Evolutionary conservation across 2,888 invertebrate species (phyloP), one percentile per base, ranked within the genome.

Genomic region (Chromoteleia sp.): DNA sequence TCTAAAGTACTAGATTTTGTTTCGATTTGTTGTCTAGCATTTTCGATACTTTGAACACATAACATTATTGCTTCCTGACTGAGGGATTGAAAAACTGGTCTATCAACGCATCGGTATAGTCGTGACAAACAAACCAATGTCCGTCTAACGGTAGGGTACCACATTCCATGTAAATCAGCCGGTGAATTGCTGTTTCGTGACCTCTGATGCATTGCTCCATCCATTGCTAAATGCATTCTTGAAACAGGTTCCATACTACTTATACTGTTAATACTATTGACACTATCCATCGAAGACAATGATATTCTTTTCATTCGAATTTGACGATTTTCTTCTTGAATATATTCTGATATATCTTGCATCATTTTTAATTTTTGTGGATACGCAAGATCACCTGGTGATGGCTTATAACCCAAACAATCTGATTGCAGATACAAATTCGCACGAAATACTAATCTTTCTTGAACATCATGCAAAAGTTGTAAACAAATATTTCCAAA

Each of bases 131-230:
- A 99, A 15, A 99, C 97, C 14, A 99, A 92, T 0, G 99, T 98
- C 48, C 99, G 93, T 14, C 99, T 94, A 0, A 99, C 98, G 0
- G 98, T 98, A 0, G 99, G 99, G 92, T 99, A 99, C 99, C 99
- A 99, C 98, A 99, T 98, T 21, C 99, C 99, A 92, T 99, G 99
- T 30, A 99, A 93, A 93, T 99, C 99, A 0, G 99, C 98, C 0
- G 98, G 97, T 0, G 97, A 97, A 89, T 95, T 95, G 90, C 91
- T 85, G 82, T 89, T 87, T n/a, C 10, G 93, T 86, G 76, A 84
- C 71, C 87, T 88, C 12, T 90, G 89, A 33, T 88, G 86, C 30
- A 90, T 84, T 7, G 90, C 7, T 8, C 52, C 87, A 76, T 90
- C 91, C 30, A 90, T 88, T 43, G 84, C 84, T 10, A 89, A 84